Evolutionary conservation across 2,888 invertebrate genomes (phyloP).

Genomic region (Cryptus armator): DNA sequence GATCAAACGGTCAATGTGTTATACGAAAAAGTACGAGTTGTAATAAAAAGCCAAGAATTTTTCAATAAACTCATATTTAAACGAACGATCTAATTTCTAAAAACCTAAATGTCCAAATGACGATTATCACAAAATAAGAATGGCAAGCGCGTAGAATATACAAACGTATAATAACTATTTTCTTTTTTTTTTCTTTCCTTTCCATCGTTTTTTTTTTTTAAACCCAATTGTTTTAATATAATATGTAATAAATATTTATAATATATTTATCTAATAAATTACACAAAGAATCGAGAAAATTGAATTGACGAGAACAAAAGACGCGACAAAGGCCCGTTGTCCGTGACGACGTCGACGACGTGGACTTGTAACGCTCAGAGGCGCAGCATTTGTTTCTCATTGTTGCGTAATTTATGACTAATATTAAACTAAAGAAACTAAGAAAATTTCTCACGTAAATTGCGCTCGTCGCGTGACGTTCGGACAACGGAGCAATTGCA

Average conservation of each 20-base stretch:
- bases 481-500: conserved; percentile 33
- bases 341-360: conserved; percentile 22
- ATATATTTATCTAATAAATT: conserved; percentile 46
- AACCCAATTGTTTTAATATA: conserved; percentile 31
- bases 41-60: conserved; percentile 80
- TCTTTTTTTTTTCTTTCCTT: conserved; percentile 56
- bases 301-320: neutral
- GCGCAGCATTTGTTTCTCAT: conserved; percentile 13
- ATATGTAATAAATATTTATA: conserved; percentile 28
- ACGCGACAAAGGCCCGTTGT: conserved; percentile 35
- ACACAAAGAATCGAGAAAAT: conserved; percentile 51
- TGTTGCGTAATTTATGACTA: conserved; percentile 63
- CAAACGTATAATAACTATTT: conserved; percentile 53
- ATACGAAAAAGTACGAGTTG: conserved; percentile 83
- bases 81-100: conserved; percentile 60
- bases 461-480: conserved; percentile 20
- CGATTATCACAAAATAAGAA: conserved; percentile 65
- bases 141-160: conserved; percentile 64
- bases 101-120: conserved; percentile 56
- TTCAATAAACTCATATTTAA: conserved; percentile 70
- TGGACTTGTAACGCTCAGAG: neutral
- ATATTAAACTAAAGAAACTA: conserved; percentile 7
- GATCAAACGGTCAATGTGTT: conserved; percentile 78
- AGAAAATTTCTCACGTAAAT: conserved; percentile 40
- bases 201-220: conserved; percentile 1